Base-by-base conservation (phyloP, 2,797 vertebrate genomes). In the Corythornis leucogaster region DNA sequence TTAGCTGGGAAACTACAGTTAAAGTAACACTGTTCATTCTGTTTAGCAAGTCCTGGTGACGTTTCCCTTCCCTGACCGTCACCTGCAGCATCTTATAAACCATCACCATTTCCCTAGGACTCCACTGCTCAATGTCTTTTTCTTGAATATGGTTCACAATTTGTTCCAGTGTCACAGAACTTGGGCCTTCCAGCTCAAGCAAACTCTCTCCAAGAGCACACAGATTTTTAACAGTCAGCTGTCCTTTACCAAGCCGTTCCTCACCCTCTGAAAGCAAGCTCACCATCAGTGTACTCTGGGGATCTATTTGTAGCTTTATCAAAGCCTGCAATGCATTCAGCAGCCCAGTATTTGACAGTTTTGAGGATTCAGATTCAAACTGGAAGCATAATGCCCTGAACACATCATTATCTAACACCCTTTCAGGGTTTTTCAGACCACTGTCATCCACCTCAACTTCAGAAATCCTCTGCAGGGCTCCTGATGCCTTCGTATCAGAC, bases 231-330 rank as follows among this genome's bases (percentile, higher is more conserved):
- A 97, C 66, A 11, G 87, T 96, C 94, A 99, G 83, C 66, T 80
- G 43, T 13, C 97, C 97, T 43, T 70, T 94, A 55, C 94, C 96
- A 9, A 99, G 97, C 42, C 98, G 97, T 61, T 95, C 83, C 78
- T 98, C 96, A 64, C 98, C 97, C 96, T 99, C 99, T 0, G 97
- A 98, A 89, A 99, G 87, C 85, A 99, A 97, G 5, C 89, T 97
- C 35, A 90, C 95, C 92, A 99, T 96, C 86, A 99, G 79, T 0
- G 87, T 94, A 92, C 98, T 98, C 93, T 97, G 97, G 0, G 98
- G 98, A 58, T 98, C 98, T 87, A 98, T 31, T 30, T 78, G 95
- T 9, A 98, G 97, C 15, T 97, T 98, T 5, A 98, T 96, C 93
- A 99, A 98, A 30, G 98, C 98, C 55, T 98, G 96, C 70, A 99